Percentiles rank a stretch among this genome's conserved stretches.
These are phyloP conservation scores for Syngnathus scovelli DNA, from an alignment of 2,113 vertebrate species.

Conservation along the genomic window DNA sequence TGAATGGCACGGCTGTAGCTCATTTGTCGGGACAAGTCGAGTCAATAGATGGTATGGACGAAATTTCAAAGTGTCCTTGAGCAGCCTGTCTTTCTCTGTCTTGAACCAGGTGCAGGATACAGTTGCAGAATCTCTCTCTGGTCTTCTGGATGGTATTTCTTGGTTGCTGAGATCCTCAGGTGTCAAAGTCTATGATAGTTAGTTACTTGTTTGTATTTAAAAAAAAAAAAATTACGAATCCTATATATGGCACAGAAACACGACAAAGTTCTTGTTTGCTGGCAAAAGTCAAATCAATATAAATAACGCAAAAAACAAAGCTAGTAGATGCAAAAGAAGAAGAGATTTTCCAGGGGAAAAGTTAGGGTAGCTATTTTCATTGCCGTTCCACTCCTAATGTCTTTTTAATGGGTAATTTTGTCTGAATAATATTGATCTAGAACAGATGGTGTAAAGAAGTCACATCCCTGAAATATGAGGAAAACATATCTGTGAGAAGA, in stretches of 20 bases:
- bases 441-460: not conserved
- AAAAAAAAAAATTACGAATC: too few relatives aligned
- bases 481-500: not conserved
- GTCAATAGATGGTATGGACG: not conserved
- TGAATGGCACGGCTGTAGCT: not conserved
- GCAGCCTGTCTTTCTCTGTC: constrained; percentile 4
- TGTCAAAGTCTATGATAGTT: constrained; percentile 55
- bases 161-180: constrained; percentile 84
- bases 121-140: constrained; percentile 78
- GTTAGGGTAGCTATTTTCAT: not conserved
- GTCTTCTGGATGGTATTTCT: constrained; percentile 81
- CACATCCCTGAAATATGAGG: not conserved
- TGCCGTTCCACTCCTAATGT: not conserved
- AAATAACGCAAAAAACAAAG: not conserved
- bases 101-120: constrained; percentile 77
- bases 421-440: not conserved
- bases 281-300: not conserved
- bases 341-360: not conserved
- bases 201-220: not conserved
- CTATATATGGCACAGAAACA: not conserved
- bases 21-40: not conserved
- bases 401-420: not conserved
- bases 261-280: not conserved
- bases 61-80: constrained; percentile 6
- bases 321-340: too few relatives aligned